phyloP scores from a whole-genome alignment of 2,113 vertebrate species.

The Trichechus manatus region DNA sequence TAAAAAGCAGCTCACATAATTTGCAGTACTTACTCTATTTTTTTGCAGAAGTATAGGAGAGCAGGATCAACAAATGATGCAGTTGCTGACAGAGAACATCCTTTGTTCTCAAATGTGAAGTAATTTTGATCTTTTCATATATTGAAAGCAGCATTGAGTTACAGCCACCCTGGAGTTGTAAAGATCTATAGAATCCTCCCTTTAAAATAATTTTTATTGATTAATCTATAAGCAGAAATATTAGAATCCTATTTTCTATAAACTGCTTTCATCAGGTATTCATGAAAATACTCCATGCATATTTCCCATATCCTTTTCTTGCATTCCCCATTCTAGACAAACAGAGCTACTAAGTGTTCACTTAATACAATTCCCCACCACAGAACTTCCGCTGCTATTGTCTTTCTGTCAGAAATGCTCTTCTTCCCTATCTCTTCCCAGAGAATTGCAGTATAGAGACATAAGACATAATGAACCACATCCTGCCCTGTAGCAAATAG shows the following conservation, averaged over 20 bases:
- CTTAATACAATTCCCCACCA: neutral
- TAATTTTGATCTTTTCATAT: slow-evolving; percentile 10
- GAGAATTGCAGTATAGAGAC: neutral
- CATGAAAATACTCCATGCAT: neutral
- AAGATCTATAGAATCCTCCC: slow-evolving; percentile 28
- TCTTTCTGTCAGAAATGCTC: neutral
- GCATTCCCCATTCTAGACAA: neutral
- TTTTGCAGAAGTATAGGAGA: neutral
- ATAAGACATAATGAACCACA: neutral
- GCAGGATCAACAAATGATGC: slow-evolving; percentile 1
- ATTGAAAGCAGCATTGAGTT: neutral
- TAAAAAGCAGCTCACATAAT: slow-evolving; percentile 15
- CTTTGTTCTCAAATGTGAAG: slow-evolving; percentile 60
- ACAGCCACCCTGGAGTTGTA: neutral
- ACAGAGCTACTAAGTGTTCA: neutral
- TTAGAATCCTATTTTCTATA: slow-evolving; percentile 44
- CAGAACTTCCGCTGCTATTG: neutral
- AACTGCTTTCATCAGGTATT: neutral
- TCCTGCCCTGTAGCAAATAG: neutral
- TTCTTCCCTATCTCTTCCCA: neutral
- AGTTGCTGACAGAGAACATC: neutral
- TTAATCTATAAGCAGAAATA: slow-evolving; percentile 51
- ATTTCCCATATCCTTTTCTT: neutral
- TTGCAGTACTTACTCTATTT: neutral
- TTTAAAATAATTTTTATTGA: slow-evolving; percentile 55